Base-by-base conservation (phyloP, 2,113 vertebrate species). In the Plotosus lineatus region DNA sequence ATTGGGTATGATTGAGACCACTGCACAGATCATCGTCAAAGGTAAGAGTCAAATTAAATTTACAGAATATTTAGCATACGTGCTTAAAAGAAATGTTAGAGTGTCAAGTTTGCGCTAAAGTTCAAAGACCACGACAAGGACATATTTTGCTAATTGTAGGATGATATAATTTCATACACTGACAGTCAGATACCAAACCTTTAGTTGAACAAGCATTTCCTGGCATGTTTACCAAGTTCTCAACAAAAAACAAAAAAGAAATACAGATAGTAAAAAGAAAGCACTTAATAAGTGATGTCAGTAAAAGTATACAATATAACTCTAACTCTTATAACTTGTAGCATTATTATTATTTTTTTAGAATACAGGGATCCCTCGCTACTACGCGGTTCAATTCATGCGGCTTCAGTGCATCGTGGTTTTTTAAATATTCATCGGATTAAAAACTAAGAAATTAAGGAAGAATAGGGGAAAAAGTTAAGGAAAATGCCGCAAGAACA, bases 21-120 rank as follows among this genome's bases (percentile, higher is more conserved):
- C 93, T 0, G 97, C 97, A 46, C 96, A 98, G 89, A 96, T 99
- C 88, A 95, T 92, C 6, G 97, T 99, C 81, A 99, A 98, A 96
- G 98, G 98, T 97, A 82, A 91, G 92, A 73, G 65, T 69, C 65
- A 4, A 0, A 26, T 15, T 69, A 14, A 15, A 46, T 44, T 26
- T 0, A 69, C 21, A 26, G 11, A 26, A 44, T 68, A n/a, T 1
- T 44, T 6, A 36, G 0, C 15, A 19, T 63, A 10, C 3, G 1
- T 63, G 60, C 15, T 31, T 36, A 63, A 31, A 36, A 36, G 15
- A 12, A 66, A 40, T 12, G 36, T 0, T 1, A n/a, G 6, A 66
- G n/a, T 12, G 36, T 0, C 3, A n/a, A 66, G 19, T 40, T 40
- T 40, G 14, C 6, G 3, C 7, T 40, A 23, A 1, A 40, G 23